Conservation (phyloP, 1,140 invertebrate species). For the Ectropis grisescens region DNA sequence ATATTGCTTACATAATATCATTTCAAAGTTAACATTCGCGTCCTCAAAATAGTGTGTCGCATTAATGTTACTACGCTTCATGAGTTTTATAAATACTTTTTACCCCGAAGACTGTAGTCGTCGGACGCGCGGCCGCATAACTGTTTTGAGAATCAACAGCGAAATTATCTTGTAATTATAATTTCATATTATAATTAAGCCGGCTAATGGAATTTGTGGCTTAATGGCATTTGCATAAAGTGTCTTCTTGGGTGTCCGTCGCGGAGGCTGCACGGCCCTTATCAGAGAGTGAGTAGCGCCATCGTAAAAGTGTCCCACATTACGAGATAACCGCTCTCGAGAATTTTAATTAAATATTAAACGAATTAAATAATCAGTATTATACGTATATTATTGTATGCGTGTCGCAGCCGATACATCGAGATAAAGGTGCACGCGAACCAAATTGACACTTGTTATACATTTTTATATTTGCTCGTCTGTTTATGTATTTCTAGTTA, state of each 20-base stretch:
- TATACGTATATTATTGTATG: conserved; percentile 63
- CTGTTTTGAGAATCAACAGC: conserved; percentile 52
- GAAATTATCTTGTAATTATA: conserved; percentile 66
- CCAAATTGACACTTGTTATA: conserved; percentile 35
- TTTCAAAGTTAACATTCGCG: conserved; percentile 44
- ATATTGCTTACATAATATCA: conserved; percentile 60
- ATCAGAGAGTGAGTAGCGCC: conserved; percentile 60
- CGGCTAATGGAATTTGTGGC: conserved; percentile 45
- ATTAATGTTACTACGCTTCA: conserved; percentile 17
- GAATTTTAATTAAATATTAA: conserved; percentile 70
- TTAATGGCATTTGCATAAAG: conserved; percentile 50
- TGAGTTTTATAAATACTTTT: conserved; percentile 39
- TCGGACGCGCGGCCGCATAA: conserved; percentile 41
- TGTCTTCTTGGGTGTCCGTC: conserved; percentile 42
- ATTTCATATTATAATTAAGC: conserved; percentile 57
- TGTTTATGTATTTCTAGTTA: conserved; percentile 27
- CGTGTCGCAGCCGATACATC: conserved; percentile 45
- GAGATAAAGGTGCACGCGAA: conserved; percentile 45
- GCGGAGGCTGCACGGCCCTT: conserved; percentile 35
- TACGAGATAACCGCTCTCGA: conserved; percentile 64
- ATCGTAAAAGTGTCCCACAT: conserved; percentile 68
- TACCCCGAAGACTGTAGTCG: conserved; percentile 52
- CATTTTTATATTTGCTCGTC: conserved; percentile 31
- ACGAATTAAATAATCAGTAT: conserved; percentile 69
- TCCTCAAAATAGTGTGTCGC: too few relatives aligned